Base-by-base conservation (phyloP, 2,888 invertebrate species). In the Cabera pusaria region DNA sequence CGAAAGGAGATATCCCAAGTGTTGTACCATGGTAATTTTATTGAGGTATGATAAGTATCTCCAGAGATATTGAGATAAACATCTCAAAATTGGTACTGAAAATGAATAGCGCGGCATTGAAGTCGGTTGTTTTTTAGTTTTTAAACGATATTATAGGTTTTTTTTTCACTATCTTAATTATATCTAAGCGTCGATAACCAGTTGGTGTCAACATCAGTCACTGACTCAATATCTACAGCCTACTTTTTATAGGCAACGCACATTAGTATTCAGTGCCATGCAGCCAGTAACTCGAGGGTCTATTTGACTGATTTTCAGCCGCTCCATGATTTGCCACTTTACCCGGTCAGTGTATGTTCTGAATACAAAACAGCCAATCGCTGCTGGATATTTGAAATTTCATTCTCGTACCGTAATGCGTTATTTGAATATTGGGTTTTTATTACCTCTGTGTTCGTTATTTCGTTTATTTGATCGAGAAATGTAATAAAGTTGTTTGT, bases 301-400 rank as follows among this genome's bases (percentile, higher is more conserved):
- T 86, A 84, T 87, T 86, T 85, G 87, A 86, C 87, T 87, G 87
- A 87, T 87, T 87, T 83, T 85, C 87, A 84, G 84, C 76, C 76
- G 71, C 80, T 86, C 82, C 81, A 85, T 87, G 87, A 87, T 87
- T 87, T 84, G 84, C 83, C 86, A 87, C 87, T 87, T 87, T 80
- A 77, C 85, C 84, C 87, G 82, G 87, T 84, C 86, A 86, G 74
- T 45, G 48, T 69, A 68, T 56, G 75, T 52, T 62, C 58, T 78
- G 87, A 86, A 86, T 87, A 76, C 68, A 61, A 80, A 86, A 58
- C 61, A 75, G 71, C 74, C 77, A 73, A 80, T 81, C 64, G 62
- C 45, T 42, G 57, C 52, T 59, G 65, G 69, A 59, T 68, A 71
- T 75, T 77, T 79, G 79, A 78, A 84, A 84, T 83, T 82, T 80